phyloP scores from a whole-genome alignment of 53 echinoderm and acorn worm genomes.

The Temnopleurus reevesii region DNA sequence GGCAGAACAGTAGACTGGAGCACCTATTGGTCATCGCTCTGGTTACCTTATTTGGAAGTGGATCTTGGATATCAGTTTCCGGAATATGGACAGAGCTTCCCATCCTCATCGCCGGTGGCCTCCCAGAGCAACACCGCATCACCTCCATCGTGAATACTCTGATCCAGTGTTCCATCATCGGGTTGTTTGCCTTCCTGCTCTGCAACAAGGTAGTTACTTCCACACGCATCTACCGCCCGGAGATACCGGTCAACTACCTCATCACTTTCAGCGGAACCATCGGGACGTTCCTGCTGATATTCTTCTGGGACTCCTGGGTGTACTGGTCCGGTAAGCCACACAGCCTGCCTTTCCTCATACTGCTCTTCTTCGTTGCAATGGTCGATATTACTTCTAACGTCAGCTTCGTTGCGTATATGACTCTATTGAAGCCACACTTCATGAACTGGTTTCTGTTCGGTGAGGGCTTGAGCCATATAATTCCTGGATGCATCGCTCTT shows the following conservation, averaged over 20 bases:
- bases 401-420: constrained; percentile 88
- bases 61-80: constrained; percentile 67
- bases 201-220: constrained; percentile 61
- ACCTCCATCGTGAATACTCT: constrained; percentile 72
- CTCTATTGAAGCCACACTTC: constrained; percentile 69
- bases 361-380: constrained; percentile 70
- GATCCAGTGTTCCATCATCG: constrained; percentile 78
- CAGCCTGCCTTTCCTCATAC: constrained; percentile 74
- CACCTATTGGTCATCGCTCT: constrained; percentile 41
- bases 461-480: constrained; percentile 78
- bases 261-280: constrained; percentile 62
- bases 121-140: constrained; percentile 83
- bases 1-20: not conserved
- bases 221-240: constrained; percentile 63
- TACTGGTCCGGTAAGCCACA: constrained; percentile 69
- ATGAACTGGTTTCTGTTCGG: constrained; percentile 90
- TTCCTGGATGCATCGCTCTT: constrained; percentile 76
- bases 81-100: constrained; percentile 79
- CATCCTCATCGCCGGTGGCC: constrained; percentile 70
- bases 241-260: constrained; percentile 74
- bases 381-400: constrained; percentile 88
- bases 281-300: constrained; percentile 69
- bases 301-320: constrained; percentile 81
- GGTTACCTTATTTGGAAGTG: constrained; percentile 64
- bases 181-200: constrained; percentile 73